These are phyloP conservation scores for Physeter macrocephalus DNA, from an alignment of 2,113 vertebrate genomes.

Conservation along the genomic window DNA sequence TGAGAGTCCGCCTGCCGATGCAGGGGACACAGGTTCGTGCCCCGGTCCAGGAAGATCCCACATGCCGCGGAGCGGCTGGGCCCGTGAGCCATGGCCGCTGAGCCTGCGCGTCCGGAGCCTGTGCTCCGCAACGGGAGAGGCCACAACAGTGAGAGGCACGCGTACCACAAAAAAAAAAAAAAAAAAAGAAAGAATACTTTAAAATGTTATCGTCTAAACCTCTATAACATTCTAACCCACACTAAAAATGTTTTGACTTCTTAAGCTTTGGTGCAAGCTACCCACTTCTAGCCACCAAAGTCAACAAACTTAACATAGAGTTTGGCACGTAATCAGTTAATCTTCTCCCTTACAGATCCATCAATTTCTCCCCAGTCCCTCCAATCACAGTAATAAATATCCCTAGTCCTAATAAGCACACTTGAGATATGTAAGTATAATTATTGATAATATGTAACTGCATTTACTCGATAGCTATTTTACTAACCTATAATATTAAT, in stretches of 20 bases:
- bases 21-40: too few species aligned
- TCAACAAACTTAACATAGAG: not conserved
- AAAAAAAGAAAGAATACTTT: not conserved
- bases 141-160: too few species aligned
- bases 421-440: not conserved
- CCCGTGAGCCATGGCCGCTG: too few species aligned
- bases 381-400: not conserved
- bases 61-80: too few species aligned
- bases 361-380: not conserved
- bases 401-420: not conserved
- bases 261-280: not conserved
- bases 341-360: not conserved
- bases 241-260: not conserved
- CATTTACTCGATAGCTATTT: not conserved
- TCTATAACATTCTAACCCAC: not conserved
- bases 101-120: too few species aligned
- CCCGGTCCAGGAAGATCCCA: too few species aligned
- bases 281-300: not conserved
- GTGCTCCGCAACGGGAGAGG: too few species aligned
- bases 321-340: not conserved
- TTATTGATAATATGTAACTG: not conserved
- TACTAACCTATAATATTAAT: not conserved
- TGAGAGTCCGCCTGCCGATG: too few species aligned
- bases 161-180: too few species aligned
- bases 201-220: not conserved